Conservation (phyloP, 1,140 invertebrate species). For the Thalassaphorura encarpata region DNA sequence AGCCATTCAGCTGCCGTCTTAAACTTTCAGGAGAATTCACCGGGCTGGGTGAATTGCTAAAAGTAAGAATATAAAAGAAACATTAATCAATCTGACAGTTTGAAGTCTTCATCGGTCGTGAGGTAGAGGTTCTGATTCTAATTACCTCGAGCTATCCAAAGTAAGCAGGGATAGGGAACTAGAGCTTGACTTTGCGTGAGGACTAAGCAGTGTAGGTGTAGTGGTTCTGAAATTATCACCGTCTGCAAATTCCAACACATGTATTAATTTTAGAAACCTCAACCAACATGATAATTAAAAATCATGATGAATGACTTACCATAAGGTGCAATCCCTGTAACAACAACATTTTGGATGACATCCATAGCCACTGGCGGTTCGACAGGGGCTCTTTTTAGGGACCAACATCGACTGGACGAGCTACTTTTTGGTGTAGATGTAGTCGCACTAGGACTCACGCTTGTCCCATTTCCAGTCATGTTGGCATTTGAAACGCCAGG, state of each 20-base stretch:
- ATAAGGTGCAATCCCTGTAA: slow-evolving; percentile 20
- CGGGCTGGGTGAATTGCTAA: slow-evolving; percentile 36
- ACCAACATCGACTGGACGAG: slow-evolving; percentile 21
- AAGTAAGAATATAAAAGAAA: slow-evolving; percentile 12
- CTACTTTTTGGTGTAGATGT: too few species aligned
- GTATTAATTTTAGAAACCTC: too few species aligned
- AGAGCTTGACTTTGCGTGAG: slow-evolving; percentile 33
- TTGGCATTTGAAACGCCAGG: slow-evolving; percentile 5
- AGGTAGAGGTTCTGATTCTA: not conserved
- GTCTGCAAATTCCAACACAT: slow-evolving; percentile 17
- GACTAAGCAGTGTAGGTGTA: slow-evolving; percentile 9
- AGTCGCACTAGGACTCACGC: not conserved
- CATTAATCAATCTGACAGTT: not conserved
- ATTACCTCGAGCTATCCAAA: slow-evolving; percentile 33
- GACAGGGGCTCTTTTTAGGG: slow-evolving; percentile 16
- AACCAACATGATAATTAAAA: not conserved
- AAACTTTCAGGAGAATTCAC: slow-evolving; percentile 37
- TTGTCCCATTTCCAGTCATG: not conserved
- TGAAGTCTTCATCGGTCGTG: not conserved
- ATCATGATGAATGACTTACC: not conserved
- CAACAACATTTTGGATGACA: slow-evolving; percentile 29
- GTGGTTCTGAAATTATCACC: not conserved
- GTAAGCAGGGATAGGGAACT: slow-evolving; percentile 32
- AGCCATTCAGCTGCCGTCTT: slow-evolving; percentile 30
- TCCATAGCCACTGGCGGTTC: slow-evolving; percentile 26